Evolutionary conservation across 2,888 invertebrate genomes (phyloP).

Genomic region (Catonia carolina): DNA sequence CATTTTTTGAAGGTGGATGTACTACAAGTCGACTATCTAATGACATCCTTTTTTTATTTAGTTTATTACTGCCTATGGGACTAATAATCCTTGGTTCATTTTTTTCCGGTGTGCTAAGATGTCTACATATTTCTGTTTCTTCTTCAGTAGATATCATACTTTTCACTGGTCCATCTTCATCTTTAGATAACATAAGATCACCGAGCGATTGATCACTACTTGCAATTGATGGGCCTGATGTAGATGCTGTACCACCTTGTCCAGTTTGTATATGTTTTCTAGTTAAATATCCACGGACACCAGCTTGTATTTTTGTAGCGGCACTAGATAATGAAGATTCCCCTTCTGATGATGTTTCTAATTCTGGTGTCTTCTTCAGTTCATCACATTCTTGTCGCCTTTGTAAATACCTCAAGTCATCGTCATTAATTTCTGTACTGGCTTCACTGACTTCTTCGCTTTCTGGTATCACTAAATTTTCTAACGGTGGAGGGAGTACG

Average conservation of each 20-base stretch:
- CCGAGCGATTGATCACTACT: slow-evolving; percentile 21
- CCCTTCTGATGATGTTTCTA: slow-evolving; percentile 11
- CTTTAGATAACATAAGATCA: slow-evolving; percentile 10
- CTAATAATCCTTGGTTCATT: not conserved
- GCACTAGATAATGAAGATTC: slow-evolving; percentile 31
- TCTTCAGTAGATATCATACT: slow-evolving; percentile 22
- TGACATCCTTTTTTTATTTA: slow-evolving; percentile 25
- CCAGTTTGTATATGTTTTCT: slow-evolving; percentile 30
- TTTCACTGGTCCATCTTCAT: slow-evolving; percentile 17
- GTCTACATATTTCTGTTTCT: slow-evolving; percentile 24
- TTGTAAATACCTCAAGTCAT: slow-evolving; percentile 22
- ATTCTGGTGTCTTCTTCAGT: slow-evolving; percentile 5
- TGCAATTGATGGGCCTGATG: slow-evolving; percentile 13
- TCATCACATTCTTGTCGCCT: slow-evolving; percentile 31
- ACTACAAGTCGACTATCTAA: slow-evolving; percentile 20
- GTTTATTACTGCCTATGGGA: not conserved
- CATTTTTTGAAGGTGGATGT: not conserved
- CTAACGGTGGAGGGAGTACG: slow-evolving; percentile 10
- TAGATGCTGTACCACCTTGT: slow-evolving; percentile 12
- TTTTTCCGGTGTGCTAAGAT: slow-evolving; percentile 14
- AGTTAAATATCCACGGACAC: slow-evolving; percentile 34
- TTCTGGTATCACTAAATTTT: slow-evolving; percentile 1
- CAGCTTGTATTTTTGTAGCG: slow-evolving; percentile 35
- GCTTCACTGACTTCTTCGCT: slow-evolving; percentile 7
- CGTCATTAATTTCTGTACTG: slow-evolving; percentile 10